Evolutionary conservation across 2,888 invertebrate species (phyloP).

Genomic region (Rhogogaster chlorosoma): DNA sequence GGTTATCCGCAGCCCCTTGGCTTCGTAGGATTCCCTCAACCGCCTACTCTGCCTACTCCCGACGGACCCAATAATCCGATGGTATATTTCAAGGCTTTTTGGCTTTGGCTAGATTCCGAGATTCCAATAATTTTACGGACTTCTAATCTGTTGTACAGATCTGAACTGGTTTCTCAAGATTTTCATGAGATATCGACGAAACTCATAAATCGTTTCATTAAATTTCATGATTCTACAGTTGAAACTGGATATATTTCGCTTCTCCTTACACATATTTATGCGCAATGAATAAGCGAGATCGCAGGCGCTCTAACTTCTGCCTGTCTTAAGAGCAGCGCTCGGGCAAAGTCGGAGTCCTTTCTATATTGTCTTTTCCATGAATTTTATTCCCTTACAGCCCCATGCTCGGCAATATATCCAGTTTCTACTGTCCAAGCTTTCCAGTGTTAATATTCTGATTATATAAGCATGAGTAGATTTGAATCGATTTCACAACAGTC

Average conservation of each 20-base stretch:
- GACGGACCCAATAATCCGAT: constrained; percentile 69
- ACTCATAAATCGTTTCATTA: too few species aligned
- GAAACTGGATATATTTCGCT: too few species aligned
- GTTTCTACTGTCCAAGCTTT: too few species aligned
- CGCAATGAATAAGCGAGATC: too few species aligned
- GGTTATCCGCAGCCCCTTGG: constrained; percentile 85
- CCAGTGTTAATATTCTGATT: not conserved
- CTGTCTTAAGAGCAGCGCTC: too few species aligned
- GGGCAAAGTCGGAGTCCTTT: too few species aligned
- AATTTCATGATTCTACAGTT: too few species aligned
- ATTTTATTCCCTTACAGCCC: too few species aligned
- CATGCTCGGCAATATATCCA: too few species aligned
- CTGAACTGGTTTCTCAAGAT: not conserved
- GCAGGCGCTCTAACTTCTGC: too few species aligned
- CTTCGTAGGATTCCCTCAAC: constrained; percentile 89
- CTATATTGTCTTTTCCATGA: too few species aligned
- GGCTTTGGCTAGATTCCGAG: not conserved
- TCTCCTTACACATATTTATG: too few species aligned
- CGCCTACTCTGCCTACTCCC: constrained; percentile 83
- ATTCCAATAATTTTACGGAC: not conserved
- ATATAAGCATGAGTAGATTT: not conserved
- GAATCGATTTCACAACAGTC: not conserved
- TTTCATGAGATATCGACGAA: not conserved
- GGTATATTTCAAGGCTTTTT: constrained; percentile 58
- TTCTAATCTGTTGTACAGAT: not conserved